Conservation (phyloP, 2,888 invertebrate species). For the Aromia moschata region DNA sequence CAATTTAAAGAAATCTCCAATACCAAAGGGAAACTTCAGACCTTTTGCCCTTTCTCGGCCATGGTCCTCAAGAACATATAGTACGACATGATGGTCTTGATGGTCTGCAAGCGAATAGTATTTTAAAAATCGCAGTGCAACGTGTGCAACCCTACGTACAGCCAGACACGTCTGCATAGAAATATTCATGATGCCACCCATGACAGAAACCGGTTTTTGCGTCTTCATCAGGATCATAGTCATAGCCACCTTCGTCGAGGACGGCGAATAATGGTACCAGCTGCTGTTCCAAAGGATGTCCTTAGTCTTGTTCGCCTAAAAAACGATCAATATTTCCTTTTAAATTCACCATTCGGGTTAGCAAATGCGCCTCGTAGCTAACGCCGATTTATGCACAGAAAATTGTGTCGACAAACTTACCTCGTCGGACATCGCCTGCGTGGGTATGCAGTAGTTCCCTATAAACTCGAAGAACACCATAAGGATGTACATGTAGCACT, state of each 20-base stretch:
- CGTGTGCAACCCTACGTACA: neutral
- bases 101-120: slow-evolving; percentile 9
- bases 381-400: neutral
- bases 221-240: slow-evolving; percentile 2
- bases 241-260: neutral
- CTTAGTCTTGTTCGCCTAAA: slow-evolving; percentile 9
- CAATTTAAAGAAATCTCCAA: neutral
- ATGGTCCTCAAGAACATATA: slow-evolving; percentile 19
- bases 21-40: neutral
- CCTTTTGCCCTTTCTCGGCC: neutral
- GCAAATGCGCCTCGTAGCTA: neutral
- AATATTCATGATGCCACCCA: neutral
- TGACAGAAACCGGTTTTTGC: slow-evolving; percentile 1
- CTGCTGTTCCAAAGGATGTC: neutral
- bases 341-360: neutral
- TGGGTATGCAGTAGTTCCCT: slow-evolving; percentile 6
- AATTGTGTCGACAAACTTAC: neutral
- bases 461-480: neutral
- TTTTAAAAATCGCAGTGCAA: neutral
- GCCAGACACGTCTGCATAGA: neutral
- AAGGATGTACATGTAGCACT: neutral
- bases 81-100: slow-evolving; percentile 9
- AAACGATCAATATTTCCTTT: neutral
- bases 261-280: slow-evolving; percentile 4
- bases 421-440: slow-evolving; percentile 1